Conservation (phyloP, 2,888 invertebrate genomes). For the Petrolisthes cinctipes region DNA sequence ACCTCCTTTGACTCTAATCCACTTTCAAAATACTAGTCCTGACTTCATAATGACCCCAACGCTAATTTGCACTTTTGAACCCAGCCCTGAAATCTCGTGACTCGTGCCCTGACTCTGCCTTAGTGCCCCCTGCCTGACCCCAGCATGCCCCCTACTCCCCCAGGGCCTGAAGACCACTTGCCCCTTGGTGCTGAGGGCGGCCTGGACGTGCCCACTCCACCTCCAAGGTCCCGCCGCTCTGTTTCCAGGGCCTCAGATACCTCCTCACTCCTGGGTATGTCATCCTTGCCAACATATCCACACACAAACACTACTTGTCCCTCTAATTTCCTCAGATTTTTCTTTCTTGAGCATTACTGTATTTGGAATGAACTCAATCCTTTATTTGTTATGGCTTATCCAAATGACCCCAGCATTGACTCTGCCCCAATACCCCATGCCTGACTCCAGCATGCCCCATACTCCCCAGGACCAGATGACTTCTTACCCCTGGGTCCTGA, state of each 20-base stretch:
- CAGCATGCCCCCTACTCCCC: not conserved
- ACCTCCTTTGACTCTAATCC: no score
- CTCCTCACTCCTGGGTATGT: constrained; percentile 58
- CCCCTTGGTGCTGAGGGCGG: constrained; percentile 39
- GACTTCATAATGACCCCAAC: no score
- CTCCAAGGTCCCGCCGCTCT: constrained; percentile 55
- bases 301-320: no score
- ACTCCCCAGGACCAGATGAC: constrained; percentile 17
- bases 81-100: no score
- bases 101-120: not conserved
- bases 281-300: no score
- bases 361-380: not conserved
- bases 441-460: no score
- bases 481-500: constrained; percentile 33
- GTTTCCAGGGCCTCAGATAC: constrained; percentile 54
- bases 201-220: constrained; percentile 51
- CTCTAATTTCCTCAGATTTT: no score
- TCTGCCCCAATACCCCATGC: no score
- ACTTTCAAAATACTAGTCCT: no score
- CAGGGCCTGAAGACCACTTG: constrained; percentile 20
- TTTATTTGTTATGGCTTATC: not conserved
- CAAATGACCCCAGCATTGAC: not conserved
- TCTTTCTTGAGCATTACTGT: not conserved
- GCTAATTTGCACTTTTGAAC: not conserved
- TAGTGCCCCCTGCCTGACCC: not conserved